Conservation (phyloP, 2,113 vertebrate species). For the Plestiodon gilberti region DNA sequence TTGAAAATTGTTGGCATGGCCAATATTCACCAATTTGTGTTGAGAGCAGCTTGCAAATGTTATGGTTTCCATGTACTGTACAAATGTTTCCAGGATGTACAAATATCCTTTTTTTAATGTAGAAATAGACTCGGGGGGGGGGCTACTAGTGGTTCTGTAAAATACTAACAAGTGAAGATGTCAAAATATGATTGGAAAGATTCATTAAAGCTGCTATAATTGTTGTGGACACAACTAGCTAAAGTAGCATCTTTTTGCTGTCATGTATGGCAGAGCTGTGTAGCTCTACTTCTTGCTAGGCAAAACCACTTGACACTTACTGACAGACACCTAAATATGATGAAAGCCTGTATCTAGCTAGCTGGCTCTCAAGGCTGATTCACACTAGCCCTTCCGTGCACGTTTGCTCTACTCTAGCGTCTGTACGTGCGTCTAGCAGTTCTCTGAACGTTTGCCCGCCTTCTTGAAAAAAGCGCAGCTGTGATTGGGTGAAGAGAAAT, state of each 20-base stretch:
- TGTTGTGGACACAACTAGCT: not conserved
- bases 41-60: not conserved
- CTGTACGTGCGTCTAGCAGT: too few relatives aligned
- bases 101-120: too few relatives aligned
- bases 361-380: not conserved
- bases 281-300: not conserved
- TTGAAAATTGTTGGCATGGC: too few relatives aligned
- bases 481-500: too few relatives aligned
- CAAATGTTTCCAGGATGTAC: not conserved
- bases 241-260: not conserved
- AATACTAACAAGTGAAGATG: not conserved
- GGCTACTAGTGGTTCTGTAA: not conserved
- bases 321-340: not conserved
- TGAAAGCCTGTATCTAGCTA: not conserved
- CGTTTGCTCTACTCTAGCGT: too few relatives aligned
- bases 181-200: not conserved
- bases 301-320: not conserved
- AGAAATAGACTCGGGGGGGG: not conserved
- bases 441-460: too few relatives aligned
- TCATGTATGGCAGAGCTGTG: not conserved
- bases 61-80: not conserved
- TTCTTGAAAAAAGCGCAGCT: too few relatives aligned
- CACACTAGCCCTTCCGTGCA: too few relatives aligned
- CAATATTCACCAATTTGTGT: too few relatives aligned
- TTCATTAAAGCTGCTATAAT: not conserved